Percentiles rank a stretch among this genome's conserved stretches.
These are phyloP conservation scores for Lethenteron camtschaticum DNA, from an alignment of 2,113 vertebrate genomes.

Conservation along the genomic window DNA sequence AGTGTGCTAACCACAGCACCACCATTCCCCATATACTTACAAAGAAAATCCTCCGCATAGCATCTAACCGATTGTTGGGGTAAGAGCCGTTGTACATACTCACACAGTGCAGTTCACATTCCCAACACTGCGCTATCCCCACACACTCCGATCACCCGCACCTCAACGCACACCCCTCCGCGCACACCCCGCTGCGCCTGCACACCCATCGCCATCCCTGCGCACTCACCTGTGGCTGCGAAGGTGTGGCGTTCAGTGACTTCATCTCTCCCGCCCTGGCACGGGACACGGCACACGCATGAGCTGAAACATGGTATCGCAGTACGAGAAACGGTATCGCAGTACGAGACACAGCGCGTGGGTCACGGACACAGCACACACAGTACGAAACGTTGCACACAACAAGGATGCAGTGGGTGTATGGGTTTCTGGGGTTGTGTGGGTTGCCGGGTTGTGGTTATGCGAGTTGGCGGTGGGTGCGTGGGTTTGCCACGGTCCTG, in stretches of 20 bases:
- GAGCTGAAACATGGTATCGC: not conserved
- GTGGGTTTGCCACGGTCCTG: fast-evolving
- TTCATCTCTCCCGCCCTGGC: conserved; percentile 48
- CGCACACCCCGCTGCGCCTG: too few relatives aligned
- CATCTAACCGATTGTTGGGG: too few relatives aligned
- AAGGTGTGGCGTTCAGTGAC: conserved; percentile 73
- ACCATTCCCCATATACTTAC: too few relatives aligned
- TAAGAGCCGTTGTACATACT: too few relatives aligned
- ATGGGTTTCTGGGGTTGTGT: not conserved
- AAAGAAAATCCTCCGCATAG: too few relatives aligned
- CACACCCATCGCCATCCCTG: not conserved
- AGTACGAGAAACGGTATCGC: not conserved
- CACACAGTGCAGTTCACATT: too few relatives aligned
- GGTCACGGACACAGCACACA: not conserved
- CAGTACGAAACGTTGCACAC: not conserved
- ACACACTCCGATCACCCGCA: too few relatives aligned
- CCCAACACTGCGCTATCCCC: too few relatives aligned
- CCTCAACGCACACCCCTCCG: too few relatives aligned
- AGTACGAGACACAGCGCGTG: not conserved
- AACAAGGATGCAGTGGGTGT: not conserved
- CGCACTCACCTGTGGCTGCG: conserved; percentile 65
- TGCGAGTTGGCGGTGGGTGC: fast-evolving
- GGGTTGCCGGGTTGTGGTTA: not conserved
- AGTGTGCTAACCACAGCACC: too few relatives aligned
- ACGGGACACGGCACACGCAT: conserved; percentile 10